Base-by-base conservation (phyloP, 2,113 vertebrate species). In the Cyanistes caeruleus region DNA sequence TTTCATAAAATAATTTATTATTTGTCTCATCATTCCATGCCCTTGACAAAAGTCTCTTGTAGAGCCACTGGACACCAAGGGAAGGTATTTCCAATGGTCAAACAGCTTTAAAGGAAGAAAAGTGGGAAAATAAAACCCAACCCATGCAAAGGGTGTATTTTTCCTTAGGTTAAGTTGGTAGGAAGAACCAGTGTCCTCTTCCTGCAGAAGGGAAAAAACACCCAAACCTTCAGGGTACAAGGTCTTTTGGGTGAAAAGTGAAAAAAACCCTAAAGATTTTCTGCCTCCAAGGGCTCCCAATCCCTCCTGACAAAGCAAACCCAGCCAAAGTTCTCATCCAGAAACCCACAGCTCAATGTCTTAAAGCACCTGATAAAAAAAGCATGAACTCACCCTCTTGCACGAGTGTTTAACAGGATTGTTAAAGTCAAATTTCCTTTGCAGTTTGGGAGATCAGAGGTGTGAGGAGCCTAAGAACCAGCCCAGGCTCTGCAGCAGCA, bases 141-240 rank as follows among this genome's bases (percentile, higher is more conserved):
- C 10, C 22, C 11, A 24, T 6, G 33, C 28, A 44, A 67, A 70
- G 8, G 5, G n/a, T 19, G 3, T 5, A 4, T 30, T 73, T 79
- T 63, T 21, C 46, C 56, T 31, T 17, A 17, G 37, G 51, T 23
- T 70, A 52, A 70, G 22, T 2, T 43, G n/a, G 46, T 30, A 35
- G 24, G 68, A 81, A 56, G 51, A 74, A 85, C 4, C 0, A 11
- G 13, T 7, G 13, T 4, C 33, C 52, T 31, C 33, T 17, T 65
- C 65, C 43, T 5, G 39, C 17, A 43, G 44, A 55, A 22, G 63
- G 28, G 44, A 51, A 27, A 27, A 51, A 63, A 13, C 39, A 37
- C 0, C 2, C 20, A 11, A 58, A 52, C 2, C 1, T n/a, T 73
- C 43, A 60, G 49, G 59, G 39, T 33, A 27, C 7, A 2, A 89